Base-by-base conservation (phyloP, 2,797 vertebrate genomes). In the Macrochelys suwanniensis region DNA sequence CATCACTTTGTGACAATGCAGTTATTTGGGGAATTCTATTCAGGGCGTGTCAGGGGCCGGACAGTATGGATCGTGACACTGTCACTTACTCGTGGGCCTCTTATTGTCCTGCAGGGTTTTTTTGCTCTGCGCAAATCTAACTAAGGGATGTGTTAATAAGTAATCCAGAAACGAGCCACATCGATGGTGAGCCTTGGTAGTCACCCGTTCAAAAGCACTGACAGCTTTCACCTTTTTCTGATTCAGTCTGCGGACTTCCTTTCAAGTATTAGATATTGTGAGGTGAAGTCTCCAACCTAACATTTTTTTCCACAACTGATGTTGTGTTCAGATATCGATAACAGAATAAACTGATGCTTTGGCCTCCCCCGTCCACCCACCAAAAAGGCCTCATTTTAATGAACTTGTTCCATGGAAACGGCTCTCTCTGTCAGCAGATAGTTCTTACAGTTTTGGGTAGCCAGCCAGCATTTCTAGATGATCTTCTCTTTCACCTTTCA, bases 391-490 rank as follows among this genome's bases (percentile, higher is more conserved):
- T 54, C 1, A 26, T 71, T 85, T 1, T 4, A 1, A 84, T 89
- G 1, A 2, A 49, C 9, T 93, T 87, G 42, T 37, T 94, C 31
- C 31, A 57, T 49, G 5, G 59, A 56, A 7, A 25, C 5, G 33
- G 31, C 74, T 53, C 45, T 90, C 74, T 77, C 11, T 50, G 37
- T 45, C 56, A 91, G 10, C 68, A 65, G 76, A 91, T 85, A 80
- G 50, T 90, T 11, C 88, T 88, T 84, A 76, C 11, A 2, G 0
- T 3, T 61, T 77, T 61, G 0, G 0, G 71, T 82, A 92, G 49
- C 19, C 47, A 88, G 61, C 17, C 42, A 31, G 33, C 83, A 90
- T 81, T 96, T 92, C 87, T 49, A 82, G 49, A 87, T n/a, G 74
- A 57, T 49, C 87, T 88, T 26, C 76, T 51, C 53, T 88, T 84